Evolutionary conservation across 2,888 invertebrate genomes (phyloP), one percentile per base, ranked within the genome.

Genomic region (Oscheius onirici): DNA sequence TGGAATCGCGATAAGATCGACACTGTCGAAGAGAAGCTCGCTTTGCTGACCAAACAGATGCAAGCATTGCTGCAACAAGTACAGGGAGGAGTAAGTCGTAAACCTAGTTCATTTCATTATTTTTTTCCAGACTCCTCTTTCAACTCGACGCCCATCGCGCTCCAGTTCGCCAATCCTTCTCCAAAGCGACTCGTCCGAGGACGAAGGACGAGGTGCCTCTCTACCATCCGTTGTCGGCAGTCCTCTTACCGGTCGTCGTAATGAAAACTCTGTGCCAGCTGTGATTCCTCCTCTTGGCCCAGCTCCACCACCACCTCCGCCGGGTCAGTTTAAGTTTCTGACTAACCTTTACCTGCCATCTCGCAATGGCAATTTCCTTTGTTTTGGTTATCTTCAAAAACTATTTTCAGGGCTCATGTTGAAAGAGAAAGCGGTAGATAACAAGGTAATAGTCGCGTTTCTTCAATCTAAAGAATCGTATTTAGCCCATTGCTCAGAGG

Each of bases 181-280:
- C 8, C 44, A 10, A 1, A 20, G 44, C 41, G 63, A 63, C n/a
- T 46, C 46, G 11, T 63, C 63, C 13, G 63, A 63, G 17, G 63
- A 63, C 15, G 63, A 63, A 49, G 63, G 63, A 8, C 63, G 63
- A 10, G 63, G 63, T 3, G 34, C 63, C 10, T 63, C 63, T 15
- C 34, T 63, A 15, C 17, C 17, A 3, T 58, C 58, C 11, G 41
- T 41, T 17, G 20, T 43, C 8, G 24, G 55, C 28, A 58, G 58
- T 41, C 43, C 40, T 10, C 41, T 58, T 13, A 2, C n/a, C 13
- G 17, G 41, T 22, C n/a, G 15, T 63, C 10, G 17, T 26, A 46
- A 49, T 22, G 5, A 46, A 3, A 28, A 63, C 26, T 24, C 26
- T 3, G 24, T 63, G 3, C 22, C 63, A 13, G 11, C 17, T 15